Evolutionary conservation across 2,113 vertebrate species (phyloP).

Genomic region (Buteo buteo): DNA sequence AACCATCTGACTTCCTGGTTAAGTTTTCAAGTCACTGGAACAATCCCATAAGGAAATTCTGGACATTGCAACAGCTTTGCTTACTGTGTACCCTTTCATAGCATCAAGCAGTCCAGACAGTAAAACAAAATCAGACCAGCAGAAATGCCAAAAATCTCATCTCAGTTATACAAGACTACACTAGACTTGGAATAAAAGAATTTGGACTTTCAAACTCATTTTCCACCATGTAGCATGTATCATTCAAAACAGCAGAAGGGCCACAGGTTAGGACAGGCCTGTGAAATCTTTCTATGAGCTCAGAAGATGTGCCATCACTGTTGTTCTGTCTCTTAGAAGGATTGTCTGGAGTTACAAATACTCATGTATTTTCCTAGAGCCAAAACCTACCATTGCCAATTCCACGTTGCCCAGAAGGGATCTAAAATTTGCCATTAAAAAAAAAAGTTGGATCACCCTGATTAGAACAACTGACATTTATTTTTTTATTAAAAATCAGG

Average conservation of each 20-base stretch:
- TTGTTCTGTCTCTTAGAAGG: not conserved
- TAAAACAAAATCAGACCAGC: not conserved
- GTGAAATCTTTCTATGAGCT: not conserved
- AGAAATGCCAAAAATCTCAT: not conserved
- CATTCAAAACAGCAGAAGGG: not conserved
- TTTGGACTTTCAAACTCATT: not conserved
- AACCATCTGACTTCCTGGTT: not conserved
- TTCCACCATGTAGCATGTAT: not conserved
- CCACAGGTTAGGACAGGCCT: not conserved
- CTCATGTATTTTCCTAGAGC: not conserved
- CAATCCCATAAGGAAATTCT: not conserved
- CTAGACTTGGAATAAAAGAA: not conserved
- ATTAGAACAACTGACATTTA: not conserved
- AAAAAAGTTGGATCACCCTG: not conserved
- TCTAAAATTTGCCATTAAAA: not conserved
- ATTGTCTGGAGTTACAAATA: not conserved
- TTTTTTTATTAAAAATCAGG: not conserved
- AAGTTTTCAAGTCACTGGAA: not conserved
- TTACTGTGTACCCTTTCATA: not conserved
- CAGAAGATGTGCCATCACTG: not conserved
- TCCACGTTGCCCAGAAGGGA: not conserved
- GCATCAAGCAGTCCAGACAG: not conserved
- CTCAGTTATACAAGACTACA: not conserved
- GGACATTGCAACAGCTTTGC: not conserved
- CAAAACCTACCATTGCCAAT: not conserved